Conservation (phyloP, 1,140 invertebrate genomes). For the Caenorhabditis brenneri region DNA sequence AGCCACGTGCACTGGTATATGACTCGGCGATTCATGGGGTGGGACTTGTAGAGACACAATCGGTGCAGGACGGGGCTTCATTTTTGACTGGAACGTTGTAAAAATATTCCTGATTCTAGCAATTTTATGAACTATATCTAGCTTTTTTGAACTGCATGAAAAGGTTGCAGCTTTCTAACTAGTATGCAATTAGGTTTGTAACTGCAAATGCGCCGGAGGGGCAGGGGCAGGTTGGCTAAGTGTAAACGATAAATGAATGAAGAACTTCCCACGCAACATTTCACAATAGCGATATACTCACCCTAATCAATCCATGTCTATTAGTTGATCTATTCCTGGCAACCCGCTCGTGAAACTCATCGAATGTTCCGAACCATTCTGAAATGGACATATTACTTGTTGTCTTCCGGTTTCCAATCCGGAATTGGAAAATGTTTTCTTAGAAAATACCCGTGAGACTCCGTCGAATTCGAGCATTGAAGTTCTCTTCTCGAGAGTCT, state of each 20-base stretch:
- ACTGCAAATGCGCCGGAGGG: no score
- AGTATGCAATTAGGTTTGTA: no score
- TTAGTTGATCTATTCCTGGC: not conserved
- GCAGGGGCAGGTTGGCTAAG: no score
- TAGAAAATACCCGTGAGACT: not conserved
- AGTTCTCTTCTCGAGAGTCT: constrained; percentile 8
- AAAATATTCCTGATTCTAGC: no score
- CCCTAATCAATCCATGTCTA: constrained; percentile 31
- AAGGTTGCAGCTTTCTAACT: no score
- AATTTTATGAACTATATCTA: no score
- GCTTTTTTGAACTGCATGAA: no score
- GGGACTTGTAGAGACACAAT: not conserved
- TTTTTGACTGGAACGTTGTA: not conserved
- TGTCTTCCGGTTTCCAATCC: no score
- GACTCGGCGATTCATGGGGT: constrained; percentile 1
- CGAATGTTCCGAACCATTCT: constrained; percentile 9
- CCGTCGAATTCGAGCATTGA: not conserved
- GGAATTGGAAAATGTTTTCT: not conserved
- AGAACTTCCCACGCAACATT: no score
- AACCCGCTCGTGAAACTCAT: constrained; percentile 23
- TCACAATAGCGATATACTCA: not conserved
- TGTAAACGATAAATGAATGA: no score
- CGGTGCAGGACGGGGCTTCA: not conserved
- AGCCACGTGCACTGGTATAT: constrained; percentile 18
- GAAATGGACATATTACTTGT: not conserved